Evolutionary conservation across 1,140 invertebrate genomes (phyloP).

Genomic region (Drosophila ironensis): DNA sequence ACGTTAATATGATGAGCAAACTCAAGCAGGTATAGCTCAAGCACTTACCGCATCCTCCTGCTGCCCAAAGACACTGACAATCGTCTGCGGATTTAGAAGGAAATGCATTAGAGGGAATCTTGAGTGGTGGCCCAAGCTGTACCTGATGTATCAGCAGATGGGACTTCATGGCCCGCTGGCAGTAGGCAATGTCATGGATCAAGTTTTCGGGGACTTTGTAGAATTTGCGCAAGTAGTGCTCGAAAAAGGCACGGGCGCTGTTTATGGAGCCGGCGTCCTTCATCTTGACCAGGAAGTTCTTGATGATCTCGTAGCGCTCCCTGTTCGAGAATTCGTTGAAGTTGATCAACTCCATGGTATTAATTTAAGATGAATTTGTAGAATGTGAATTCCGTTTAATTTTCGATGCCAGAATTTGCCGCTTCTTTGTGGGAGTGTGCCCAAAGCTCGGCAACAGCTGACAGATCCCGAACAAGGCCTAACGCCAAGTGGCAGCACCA

Average conservation of each 20-base stretch:
- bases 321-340: conserved; percentile 54
- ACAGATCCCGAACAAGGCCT: not conserved
- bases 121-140: too few species aligned
- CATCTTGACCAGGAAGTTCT: conserved; percentile 55
- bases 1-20: not conserved
- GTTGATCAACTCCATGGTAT: conserved; percentile 54
- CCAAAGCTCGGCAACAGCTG: not conserved
- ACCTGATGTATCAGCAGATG: conserved; percentile 69
- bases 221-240: conserved; percentile 66
- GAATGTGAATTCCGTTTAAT: too few species aligned
- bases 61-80: conserved; percentile 37
- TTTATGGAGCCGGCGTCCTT: conserved; percentile 24
- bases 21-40: not conserved
- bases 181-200: conserved; percentile 72
- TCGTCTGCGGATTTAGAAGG: conserved; percentile 39
- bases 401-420: conserved; percentile 51
- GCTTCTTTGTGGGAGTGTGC: conserved; percentile 25
- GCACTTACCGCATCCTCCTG: conserved; percentile 46
- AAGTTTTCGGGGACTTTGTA: conserved; percentile 68
- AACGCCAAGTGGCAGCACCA: not conserved
- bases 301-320: conserved; percentile 61
- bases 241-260: conserved; percentile 52
- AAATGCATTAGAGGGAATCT: not conserved
- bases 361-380: not conserved
- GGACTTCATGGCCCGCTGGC: conserved; percentile 61